Conservation (phyloP, 2,888 invertebrate genomes). For the Caradrina clavipalpis region DNA sequence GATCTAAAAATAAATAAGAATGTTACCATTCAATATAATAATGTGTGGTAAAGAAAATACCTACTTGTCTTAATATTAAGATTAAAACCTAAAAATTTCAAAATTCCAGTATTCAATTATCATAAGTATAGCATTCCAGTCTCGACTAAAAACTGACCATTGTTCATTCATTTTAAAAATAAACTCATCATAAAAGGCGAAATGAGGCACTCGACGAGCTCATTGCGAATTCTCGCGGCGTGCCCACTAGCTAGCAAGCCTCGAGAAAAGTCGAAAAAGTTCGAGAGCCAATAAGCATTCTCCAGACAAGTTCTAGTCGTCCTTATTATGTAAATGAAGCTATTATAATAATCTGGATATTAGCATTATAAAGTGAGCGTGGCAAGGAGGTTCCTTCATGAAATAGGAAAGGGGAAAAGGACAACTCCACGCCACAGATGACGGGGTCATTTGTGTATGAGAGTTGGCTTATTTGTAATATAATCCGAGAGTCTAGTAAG, state of each 20-base stretch:
- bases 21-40: too few relatives aligned
- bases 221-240: slow-evolving; percentile 50
- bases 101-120: not conserved
- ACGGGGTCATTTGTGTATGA: too few relatives aligned
- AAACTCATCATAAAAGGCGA: slow-evolving; percentile 6
- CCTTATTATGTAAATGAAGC: slow-evolving; percentile 62
- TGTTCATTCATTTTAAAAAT: slow-evolving; percentile 12
- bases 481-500: too few relatives aligned
- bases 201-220: slow-evolving; percentile 28
- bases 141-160: not conserved
- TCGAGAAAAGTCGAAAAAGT: slow-evolving; percentile 51
- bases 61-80: too few relatives aligned
- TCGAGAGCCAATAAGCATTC: slow-evolving; percentile 59
- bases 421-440: not conserved
- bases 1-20: too few relatives aligned
- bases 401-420: slow-evolving; percentile 14
- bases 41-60: too few relatives aligned
- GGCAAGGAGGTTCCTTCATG: slow-evolving; percentile 25
- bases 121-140: not conserved
- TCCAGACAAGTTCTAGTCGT: slow-evolving; percentile 54
- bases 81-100: not conserved
- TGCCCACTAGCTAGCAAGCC: slow-evolving; percentile 23
- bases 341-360: slow-evolving; percentile 65
- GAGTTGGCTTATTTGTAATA: too few relatives aligned
- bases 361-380: slow-evolving; percentile 62